Evolutionary conservation across 2,888 invertebrate species (phyloP).

Genomic region (Amblyjoppa fuscipennis): DNA sequence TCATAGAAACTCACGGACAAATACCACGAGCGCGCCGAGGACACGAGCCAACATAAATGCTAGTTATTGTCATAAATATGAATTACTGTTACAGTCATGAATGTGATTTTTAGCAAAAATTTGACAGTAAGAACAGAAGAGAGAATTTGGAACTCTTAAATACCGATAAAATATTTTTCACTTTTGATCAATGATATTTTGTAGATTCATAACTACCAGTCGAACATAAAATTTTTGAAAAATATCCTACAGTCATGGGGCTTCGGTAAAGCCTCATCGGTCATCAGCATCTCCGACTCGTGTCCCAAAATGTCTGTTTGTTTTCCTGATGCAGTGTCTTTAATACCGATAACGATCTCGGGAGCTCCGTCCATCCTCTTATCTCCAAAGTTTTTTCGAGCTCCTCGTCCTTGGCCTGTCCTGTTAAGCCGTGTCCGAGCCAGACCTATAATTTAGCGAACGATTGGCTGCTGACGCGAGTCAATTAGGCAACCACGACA

Average conservation of each 20-base stretch:
- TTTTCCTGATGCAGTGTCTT: conserved; percentile 61
- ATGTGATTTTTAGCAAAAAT: no score
- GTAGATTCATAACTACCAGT: no score
- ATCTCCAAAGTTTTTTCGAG: conserved; percentile 41
- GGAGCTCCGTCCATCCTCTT: conserved; percentile 24
- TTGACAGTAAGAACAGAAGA: not conserved
- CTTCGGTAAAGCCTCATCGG: not conserved
- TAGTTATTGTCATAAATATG: no score
- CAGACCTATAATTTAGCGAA: conserved; percentile 76
- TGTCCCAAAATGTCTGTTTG: conserved; percentile 54
- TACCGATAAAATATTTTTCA: not conserved
- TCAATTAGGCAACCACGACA: conserved; percentile 73
- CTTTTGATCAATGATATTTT: not conserved
- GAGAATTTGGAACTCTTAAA: not conserved
- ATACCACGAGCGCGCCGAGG: no score
- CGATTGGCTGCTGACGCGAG: conserved; percentile 75
- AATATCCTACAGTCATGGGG: no score
- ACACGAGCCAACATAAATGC: no score
- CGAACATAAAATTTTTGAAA: no score
- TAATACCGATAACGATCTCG: conserved; percentile 56
- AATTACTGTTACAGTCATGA: not conserved
- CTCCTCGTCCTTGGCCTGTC: conserved; percentile 37
- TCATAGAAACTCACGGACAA: no score
- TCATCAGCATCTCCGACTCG: conserved; percentile 7
- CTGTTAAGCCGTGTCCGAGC: conserved; percentile 49